A percentile compares a stretch with the other conserved stretches of the same genome.
Conservation (phyloP, 1,140 invertebrate genomes). For the Lordiphosa stackelbergi region DNA sequence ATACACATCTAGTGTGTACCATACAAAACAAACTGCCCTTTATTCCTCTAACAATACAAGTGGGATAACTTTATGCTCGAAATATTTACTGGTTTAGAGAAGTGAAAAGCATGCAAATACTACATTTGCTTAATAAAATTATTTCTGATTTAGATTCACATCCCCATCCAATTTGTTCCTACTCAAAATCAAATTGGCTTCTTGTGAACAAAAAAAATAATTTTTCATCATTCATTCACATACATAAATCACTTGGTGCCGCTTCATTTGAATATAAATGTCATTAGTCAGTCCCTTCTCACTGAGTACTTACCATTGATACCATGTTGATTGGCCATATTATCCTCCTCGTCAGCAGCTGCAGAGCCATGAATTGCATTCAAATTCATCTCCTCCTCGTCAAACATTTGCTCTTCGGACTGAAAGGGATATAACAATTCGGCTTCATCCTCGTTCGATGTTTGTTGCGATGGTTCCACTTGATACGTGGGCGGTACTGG, state of each 20-base stretch:
- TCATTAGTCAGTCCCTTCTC: conserved; percentile 47
- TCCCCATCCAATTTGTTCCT: conserved; percentile 1
- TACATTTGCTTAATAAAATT: background rate
- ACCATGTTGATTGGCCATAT: conserved; percentile 59
- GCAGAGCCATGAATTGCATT: conserved; percentile 32
- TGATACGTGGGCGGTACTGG: conserved; percentile 55
- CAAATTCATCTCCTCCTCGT: conserved; percentile 49
- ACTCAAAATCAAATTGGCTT: conserved; percentile 46
- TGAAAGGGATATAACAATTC: conserved; percentile 62
- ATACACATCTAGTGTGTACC: no score
- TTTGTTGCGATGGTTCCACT: conserved; percentile 61
- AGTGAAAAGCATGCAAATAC: no score
- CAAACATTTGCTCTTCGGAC: conserved; percentile 65
- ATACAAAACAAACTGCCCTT: no score
- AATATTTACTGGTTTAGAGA: no score
- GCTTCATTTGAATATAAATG: conserved; percentile 62
- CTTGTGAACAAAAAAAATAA: background rate
- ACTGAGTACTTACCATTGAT: conserved; percentile 62
- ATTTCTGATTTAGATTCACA: background rate
- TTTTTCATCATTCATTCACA: background rate
- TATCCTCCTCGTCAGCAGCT: conserved; percentile 43
- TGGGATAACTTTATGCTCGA: no score
- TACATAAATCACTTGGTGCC: background rate
- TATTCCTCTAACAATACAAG: no score
- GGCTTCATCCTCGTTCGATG: conserved; percentile 68